A percentile compares a stretch with the other conserved stretches of the same genome.
These are phyloP conservation scores for Rhinoptilus africanus DNA, from an alignment of 2,113 vertebrate genomes.

Conservation along the genomic window DNA sequence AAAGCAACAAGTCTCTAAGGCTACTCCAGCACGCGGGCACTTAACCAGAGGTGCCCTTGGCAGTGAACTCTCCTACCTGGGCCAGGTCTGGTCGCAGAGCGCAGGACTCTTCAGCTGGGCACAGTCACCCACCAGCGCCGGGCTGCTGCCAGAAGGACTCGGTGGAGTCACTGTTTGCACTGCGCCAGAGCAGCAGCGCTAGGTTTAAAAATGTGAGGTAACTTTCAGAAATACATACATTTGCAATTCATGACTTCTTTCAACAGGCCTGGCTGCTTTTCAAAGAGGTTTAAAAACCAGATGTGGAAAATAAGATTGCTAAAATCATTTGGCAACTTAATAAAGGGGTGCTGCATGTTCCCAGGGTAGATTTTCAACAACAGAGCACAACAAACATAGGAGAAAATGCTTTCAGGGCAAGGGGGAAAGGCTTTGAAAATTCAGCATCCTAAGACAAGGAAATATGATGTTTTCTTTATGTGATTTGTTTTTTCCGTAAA, in stretches of 20 bases:
- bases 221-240: not conserved
- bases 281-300: conserved; percentile 58
- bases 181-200: not conserved
- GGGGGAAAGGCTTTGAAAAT: conserved; percentile 1
- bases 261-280: conserved; percentile 21
- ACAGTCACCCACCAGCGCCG: not conserved
- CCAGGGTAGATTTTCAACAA: conserved; percentile 19
- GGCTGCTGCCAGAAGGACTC: not conserved
- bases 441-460: not conserved
- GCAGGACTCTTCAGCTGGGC: not conserved
- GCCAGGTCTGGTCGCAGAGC: not conserved
- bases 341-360: conserved; percentile 40
- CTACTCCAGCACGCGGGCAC: not conserved
- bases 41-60: not conserved
- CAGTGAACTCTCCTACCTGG: not conserved
- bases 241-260: conserved; percentile 50
- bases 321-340: conserved; percentile 55
- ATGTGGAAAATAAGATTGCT: conserved; percentile 55
- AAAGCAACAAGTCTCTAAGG: not conserved
- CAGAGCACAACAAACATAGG: not conserved
- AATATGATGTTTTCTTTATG: not conserved
- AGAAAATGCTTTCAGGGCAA: conserved; percentile 31
- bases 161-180: not conserved
- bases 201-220: not conserved
- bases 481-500: not conserved